Percentiles rank a stretch among this genome's conserved stretches.
These are phyloP conservation scores for Toxotes lorentzi DNA, from an alignment of 2,797 vertebrate genomes.

Conservation along the genomic window DNA sequence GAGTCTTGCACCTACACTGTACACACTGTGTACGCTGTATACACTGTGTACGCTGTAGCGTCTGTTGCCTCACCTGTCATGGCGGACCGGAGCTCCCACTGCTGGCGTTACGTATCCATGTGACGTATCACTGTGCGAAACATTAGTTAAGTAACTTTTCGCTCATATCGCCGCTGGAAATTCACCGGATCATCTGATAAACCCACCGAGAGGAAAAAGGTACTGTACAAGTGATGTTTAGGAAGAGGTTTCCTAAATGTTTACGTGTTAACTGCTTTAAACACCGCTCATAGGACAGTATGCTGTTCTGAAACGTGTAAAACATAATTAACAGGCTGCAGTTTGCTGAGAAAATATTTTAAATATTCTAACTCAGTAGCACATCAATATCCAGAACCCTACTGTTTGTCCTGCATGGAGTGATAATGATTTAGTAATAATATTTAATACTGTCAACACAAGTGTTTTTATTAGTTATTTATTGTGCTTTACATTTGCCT, in stretches of 20 bases:
- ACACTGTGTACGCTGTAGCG: too few relatives aligned
- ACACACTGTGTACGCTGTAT: too few relatives aligned
- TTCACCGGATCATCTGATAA: constrained; percentile 3
- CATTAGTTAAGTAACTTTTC: constrained; percentile 64
- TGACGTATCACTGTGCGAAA: constrained; percentile 55
- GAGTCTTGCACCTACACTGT: neutral
- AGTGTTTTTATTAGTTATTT: neutral
- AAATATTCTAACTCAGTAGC: neutral
- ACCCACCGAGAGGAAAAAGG: constrained; percentile 36
- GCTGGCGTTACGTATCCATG: constrained; percentile 13
- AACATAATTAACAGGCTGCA: neutral
- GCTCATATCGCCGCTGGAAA: neutral
- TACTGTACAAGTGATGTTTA: constrained; percentile 2
- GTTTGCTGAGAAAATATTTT: neutral
- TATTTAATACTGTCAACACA: neutral
- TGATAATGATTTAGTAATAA: neutral
- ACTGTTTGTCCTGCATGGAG: neutral
- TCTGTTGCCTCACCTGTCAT: constrained; percentile 62
- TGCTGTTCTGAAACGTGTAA: neutral
- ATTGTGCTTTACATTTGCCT: neutral
- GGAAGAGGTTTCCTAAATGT: neutral
- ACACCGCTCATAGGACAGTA: neutral
- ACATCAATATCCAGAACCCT: neutral
- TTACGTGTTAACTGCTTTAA: neutral
- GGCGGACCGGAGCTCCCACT: constrained; percentile 41